Base-by-base conservation (phyloP, 2,113 vertebrate species). In the Vulpes ferrilata region DNA sequence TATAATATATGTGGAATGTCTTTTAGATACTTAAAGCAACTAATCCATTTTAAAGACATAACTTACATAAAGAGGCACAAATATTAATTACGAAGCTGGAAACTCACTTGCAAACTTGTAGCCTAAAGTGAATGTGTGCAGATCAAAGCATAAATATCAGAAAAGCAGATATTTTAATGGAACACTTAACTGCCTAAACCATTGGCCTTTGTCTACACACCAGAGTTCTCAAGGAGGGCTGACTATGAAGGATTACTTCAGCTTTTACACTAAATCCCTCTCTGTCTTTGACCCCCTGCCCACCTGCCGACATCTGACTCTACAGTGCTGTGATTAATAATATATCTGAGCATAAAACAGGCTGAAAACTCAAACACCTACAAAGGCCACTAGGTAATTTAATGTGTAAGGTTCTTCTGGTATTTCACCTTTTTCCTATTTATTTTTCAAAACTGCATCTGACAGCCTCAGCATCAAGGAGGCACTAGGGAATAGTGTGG, bases 1-100 rank as follows among this genome's bases (percentile, higher is more conserved):
- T 98, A 96, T 95, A 95, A 96, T 93, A 90, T 95, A 80, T 12
- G 35, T 62, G 93, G 82, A 94, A 88, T 32, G 95, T 97, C 97
- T 98, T 98, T 98, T 95, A 98, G 98, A 96, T 65, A 96, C 76
- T 89, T 97, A 92, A 92, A 98, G 95, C 92, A 96, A 98, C 59
- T 59, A 65, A 97, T 98, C 86, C 90, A 97, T 97, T 98, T 98
- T 94, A 97, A 65, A 96, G 96, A 59, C 53, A 5, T 88, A 97
- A 94, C 38, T 97, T 97, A 87, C 69, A 96, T 3, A 92, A 97
- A 80, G 60, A 96, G 85, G 96, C 38, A 88, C 73, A 76, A 60
- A 25, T 38, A 92, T 96, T 98, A 98, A 98, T 98, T 98, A 95
- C 74, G 3, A 82, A 96, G 64, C 53, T 91, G 43, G 87, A 97